phyloP scores from a whole-genome alignment of 1,140 invertebrate species.

The Tachypleus tridentatus region DNA sequence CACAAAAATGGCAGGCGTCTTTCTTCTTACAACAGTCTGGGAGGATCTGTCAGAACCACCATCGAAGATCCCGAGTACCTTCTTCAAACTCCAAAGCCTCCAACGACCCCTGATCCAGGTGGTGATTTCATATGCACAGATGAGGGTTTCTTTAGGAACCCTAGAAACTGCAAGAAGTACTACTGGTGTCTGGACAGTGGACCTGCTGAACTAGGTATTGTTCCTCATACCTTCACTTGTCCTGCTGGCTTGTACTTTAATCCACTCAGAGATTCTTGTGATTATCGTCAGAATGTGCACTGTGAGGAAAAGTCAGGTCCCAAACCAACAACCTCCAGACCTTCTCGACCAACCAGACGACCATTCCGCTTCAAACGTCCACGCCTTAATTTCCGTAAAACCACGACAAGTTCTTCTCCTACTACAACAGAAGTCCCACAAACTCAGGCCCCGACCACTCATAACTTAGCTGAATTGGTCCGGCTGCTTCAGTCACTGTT shows the following conservation, averaged over 20 bases:
- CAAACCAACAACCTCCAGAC: too few species aligned
- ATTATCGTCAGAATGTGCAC: slow-evolving; percentile 71
- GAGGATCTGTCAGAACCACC: too few species aligned
- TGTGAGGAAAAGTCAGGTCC: slow-evolving; percentile 45
- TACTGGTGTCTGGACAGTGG: slow-evolving; percentile 87
- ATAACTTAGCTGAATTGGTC: too few species aligned
- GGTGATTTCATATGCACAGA: slow-evolving; percentile 84
- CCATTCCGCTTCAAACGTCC: too few species aligned
- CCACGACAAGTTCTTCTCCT: slow-evolving; percentile 55
- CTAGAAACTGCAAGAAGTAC: slow-evolving; percentile 84
- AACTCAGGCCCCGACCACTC: too few species aligned
- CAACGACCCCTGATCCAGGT: slow-evolving; percentile 77
- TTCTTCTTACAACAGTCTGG: too few species aligned
- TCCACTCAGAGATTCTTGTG: slow-evolving; percentile 75
- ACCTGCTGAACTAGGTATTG: slow-evolving; percentile 68
- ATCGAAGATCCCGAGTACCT: neutral
- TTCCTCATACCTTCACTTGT: slow-evolving; percentile 82
- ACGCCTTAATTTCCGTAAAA: too few species aligned
- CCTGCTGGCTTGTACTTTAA: slow-evolving; percentile 79
- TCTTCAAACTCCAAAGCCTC: slow-evolving; percentile 63
- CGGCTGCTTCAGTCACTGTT: too few species aligned
- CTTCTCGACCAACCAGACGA: too few species aligned
- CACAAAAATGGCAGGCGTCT: too few species aligned
- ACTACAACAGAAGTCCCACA: slow-evolving; percentile 40
- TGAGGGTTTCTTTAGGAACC: slow-evolving; percentile 87